Evolutionary conservation across 2,113 vertebrate genomes (phyloP).

Genomic region (Oncorhynchus nerka): DNA sequence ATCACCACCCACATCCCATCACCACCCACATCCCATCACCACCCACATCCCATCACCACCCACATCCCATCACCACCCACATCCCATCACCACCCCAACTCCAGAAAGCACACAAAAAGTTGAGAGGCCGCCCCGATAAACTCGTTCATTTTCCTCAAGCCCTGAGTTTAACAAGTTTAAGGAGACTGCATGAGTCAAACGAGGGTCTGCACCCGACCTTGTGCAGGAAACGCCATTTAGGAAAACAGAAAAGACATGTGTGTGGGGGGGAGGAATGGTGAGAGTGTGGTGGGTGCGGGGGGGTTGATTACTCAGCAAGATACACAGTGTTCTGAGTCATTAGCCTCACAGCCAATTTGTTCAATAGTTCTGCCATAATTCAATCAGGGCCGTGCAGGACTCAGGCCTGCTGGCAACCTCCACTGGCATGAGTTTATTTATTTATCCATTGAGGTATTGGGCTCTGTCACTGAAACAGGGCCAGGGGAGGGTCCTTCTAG

Average conservation of each 20-base stretch:
- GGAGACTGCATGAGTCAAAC: constrained; percentile 58
- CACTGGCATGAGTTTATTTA: constrained; percentile 52
- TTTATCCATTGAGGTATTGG: constrained; percentile 55
- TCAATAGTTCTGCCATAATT: constrained; percentile 79
- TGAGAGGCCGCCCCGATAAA: constrained; percentile 19
- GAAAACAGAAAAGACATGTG: constrained; percentile 31
- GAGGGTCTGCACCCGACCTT: constrained; percentile 56
- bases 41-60: no score
- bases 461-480: constrained; percentile 23
- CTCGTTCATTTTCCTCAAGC: constrained; percentile 54
- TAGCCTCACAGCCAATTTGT: constrained; percentile 78
- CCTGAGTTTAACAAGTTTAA: constrained; percentile 52
- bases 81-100: no score
- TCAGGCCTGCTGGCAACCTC: constrained; percentile 45
- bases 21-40: no score
- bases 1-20: neutral
- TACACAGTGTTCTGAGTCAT: constrained; percentile 79
- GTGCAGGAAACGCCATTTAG: constrained; percentile 64
- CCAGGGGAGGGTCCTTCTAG: neutral
- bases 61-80: no score
- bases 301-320: constrained; percentile 55
- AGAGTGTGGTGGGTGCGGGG: constrained; percentile 34
- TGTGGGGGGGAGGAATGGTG: neutral
- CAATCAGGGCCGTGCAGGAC: constrained; percentile 51
- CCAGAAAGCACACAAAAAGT: neutral